Evolutionary conservation across 2,888 invertebrate species (phyloP), one percentile per base, ranked within the genome.

Genomic region (Agonum fuliginosum): DNA sequence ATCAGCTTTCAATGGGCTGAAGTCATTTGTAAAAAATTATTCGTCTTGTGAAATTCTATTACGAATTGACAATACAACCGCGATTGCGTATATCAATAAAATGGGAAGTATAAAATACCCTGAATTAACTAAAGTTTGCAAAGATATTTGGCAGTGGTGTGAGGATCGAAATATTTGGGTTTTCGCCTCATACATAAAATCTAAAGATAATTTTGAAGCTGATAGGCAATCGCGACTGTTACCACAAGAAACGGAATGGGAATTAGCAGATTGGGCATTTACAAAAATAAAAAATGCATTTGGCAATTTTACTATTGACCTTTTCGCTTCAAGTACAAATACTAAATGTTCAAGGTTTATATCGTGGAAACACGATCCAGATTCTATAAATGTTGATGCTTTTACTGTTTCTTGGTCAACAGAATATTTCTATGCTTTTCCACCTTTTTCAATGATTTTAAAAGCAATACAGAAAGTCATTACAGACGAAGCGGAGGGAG

Each of bases 91-190:
- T 67, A 79, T 82, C 6, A 82, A 81, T 73, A 71, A 77, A 65
- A 82, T 80, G 80, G 81, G 81, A 5, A 69, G 79, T 41, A 73
- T 82, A 2, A 73, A 80, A 54, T 81, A 79, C 72, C 62, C 67
- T 0, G 73, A 81, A 4, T 78, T 82, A 17, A 79, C 81, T 46
- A 41, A 67, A 43, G 17, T 83, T 27, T 65, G 80, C 10, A 78
- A 79, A 20, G 58, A 81, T 14, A 83, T 84, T 41, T 83, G 81
- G 81, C 65, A 79, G 20, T 80, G 79, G 79, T 81, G 80, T 46
- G 80, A 81, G 70, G 22, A 17, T 0, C 78, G 78, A 65, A 78
- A 81, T 34, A 41, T 82, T n/a, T 80, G 30, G 34, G 73, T 82
- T 14, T 71, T 79, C 46, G 80, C 81, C 14, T 79, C 81, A 12